These are phyloP conservation scores for Meriones psammophilus DNA, from an alignment of 2,797 vertebrate genomes.

Conservation along the genomic window DNA sequence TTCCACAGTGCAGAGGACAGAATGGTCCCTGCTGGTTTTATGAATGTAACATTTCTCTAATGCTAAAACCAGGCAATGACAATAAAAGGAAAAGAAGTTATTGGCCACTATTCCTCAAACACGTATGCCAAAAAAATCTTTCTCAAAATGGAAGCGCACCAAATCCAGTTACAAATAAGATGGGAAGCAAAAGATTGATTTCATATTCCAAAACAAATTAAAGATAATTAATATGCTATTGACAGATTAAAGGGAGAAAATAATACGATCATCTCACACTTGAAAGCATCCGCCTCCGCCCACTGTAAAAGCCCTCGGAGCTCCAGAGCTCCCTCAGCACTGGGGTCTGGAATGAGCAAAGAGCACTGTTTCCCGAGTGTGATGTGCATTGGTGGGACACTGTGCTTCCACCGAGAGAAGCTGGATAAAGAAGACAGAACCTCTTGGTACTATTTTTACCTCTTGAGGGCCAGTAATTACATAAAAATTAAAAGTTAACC, in stretches of 20 bases:
- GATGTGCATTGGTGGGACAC: neutral
- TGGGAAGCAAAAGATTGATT: conserved; percentile 24
- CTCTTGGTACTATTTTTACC: neutral
- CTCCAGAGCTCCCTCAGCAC: neutral
- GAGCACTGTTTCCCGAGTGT: too few relatives aligned
- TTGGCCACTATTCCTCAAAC: neutral
- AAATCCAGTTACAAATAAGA: neutral
- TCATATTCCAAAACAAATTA: conserved; percentile 24
- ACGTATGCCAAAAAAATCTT: neutral
- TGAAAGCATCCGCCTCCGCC: neutral
- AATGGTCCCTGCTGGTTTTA: neutral
- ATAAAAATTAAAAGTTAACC: neutral
- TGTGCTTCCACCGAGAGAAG: neutral
- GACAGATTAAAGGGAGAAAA: neutral
- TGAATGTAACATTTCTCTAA: neutral
- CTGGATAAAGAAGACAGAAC: neutral
- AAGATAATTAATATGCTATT: neutral
- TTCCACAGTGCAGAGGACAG: neutral
- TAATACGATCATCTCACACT: neutral
- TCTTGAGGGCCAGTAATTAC: neutral
- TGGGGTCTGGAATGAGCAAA: neutral
- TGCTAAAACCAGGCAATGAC: neutral
- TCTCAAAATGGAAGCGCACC: conserved; percentile 4
- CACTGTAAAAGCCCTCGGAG: neutral
- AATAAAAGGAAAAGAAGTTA: neutral